Evolutionary conservation across 1,140 invertebrate species (phyloP), one percentile per base, ranked within the genome.

Genomic region (Sitophilus oryzae): DNA sequence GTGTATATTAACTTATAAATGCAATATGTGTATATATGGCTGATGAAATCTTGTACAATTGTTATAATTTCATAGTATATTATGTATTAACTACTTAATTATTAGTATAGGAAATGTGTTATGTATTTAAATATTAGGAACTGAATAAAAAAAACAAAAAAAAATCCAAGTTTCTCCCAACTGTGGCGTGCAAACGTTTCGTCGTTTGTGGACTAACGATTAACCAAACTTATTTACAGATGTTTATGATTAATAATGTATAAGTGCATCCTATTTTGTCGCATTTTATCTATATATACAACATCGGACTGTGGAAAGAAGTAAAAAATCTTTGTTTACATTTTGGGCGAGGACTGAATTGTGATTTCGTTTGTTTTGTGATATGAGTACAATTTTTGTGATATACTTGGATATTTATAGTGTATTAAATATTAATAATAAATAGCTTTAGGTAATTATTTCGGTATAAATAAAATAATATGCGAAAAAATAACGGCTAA

Each of bases 11-110:
- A 63, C 59, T 62, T 65, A 67, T 6, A 63, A 70, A 70, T 67
- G 68, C 66, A 69, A 69, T 69, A 69, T 62, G 43, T 55, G 63
- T 68, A 62, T 68, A 68, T 69, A 69, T 67, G 65, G 67, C 67
- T 67, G 64, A 66, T 57, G 55, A 57, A 53, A 49, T 66, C 63
- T 59, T 68, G 68, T 70, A 70, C 68, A 70, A 68, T 67, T 70
- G 68, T 70, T 70, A 70, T 70, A 57, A 68, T 70, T 70, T 70
- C 66, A 70, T 69, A 69, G 67, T 66, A 69, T 69, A 69, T 69
- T 63, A 65, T 51, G 49, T 52, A 48, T 53, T 58, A 59, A 58
- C 30, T 59, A 59, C 52, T 61, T 58, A 50, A 49, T 56, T 58
- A 22, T 35, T 62, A 53, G 56, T 30, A 52, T 65, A 63, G 61